Percentiles rank a stretch among this genome's conserved stretches.
These are phyloP conservation scores for Monochamus alternatus DNA, from an alignment of 2,888 invertebrate genomes.

Conservation along the genomic window DNA sequence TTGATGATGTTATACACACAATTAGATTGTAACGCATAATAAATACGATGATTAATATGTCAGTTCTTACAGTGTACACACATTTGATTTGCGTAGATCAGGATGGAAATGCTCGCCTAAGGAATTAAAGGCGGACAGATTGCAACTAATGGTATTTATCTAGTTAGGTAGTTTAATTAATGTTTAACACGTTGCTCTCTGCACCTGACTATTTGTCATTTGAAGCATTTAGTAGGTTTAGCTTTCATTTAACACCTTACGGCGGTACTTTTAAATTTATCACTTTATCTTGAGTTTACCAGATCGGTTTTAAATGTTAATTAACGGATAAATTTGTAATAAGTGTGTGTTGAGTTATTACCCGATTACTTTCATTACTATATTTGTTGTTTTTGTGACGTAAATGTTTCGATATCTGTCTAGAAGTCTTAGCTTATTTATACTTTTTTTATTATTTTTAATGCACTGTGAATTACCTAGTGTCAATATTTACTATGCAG, in stretches of 20 bases:
- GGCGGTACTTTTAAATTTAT: conserved; percentile 11
- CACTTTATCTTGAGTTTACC: conserved; percentile 2
- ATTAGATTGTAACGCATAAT: too few species aligned
- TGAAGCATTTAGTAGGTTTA: conserved; percentile 12
- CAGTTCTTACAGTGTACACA: neutral
- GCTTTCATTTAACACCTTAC: conserved; percentile 24
- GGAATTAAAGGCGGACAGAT: conserved; percentile 5
- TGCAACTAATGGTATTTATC: conserved; percentile 11
- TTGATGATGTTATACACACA: too few species aligned
- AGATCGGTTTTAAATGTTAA: conserved; percentile 17
- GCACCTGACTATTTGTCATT: conserved; percentile 36
- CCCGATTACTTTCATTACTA: neutral
- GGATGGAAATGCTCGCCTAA: conserved; percentile 10
- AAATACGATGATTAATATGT: neutral
- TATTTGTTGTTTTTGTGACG: conserved; percentile 2
- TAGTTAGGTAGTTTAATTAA: conserved; percentile 35
- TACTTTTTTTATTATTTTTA: too few species aligned
- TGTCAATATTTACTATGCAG: too few species aligned
- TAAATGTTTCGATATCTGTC: neutral
- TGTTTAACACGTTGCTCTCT: conserved; percentile 34
- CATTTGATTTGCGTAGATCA: neutral
- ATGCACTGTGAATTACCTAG: too few species aligned
- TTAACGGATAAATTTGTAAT: neutral
- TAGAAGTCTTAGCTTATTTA: too few species aligned
- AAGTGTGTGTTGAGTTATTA: neutral